Percentiles rank a stretch among this genome's conserved stretches.
These are phyloP conservation scores for Sphaerodactylus townsendi DNA, from an alignment of 2,113 vertebrate species.

Conservation along the genomic window DNA sequence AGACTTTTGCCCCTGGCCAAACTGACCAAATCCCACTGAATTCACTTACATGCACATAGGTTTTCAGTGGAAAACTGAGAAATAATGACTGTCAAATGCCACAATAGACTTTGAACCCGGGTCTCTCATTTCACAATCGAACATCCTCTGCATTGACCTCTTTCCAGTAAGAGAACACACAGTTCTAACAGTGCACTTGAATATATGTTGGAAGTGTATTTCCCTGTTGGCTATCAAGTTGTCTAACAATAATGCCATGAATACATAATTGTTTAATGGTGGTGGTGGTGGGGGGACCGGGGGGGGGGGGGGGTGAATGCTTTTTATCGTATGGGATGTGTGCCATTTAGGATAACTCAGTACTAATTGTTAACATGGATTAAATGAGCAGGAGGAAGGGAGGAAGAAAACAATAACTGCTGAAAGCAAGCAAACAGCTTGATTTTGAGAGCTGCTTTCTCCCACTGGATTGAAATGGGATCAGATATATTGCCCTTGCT, in stretches of 20 bases:
- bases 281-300: constrained; percentile 46
- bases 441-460: constrained; percentile 47
- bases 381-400: constrained; percentile 26
- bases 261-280: constrained; percentile 71
- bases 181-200: constrained; percentile 45
- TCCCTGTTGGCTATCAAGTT: constrained; percentile 61
- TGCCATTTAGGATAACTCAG: constrained; percentile 51
- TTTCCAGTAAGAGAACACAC: constrained; percentile 36
- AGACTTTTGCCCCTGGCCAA: too few species aligned
- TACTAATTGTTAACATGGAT: constrained; percentile 58
- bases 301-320: background rate
- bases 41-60: too few species aligned
- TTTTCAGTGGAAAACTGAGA: background rate
- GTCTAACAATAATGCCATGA: constrained; percentile 69
- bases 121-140: background rate
- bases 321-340: constrained; percentile 62
- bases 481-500: constrained; percentile 27
- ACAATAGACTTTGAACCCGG: background rate
- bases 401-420: constrained; percentile 3
- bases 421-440: constrained; percentile 49
- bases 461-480: constrained; percentile 32
- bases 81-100: background rate
- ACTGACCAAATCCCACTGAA: too few species aligned
- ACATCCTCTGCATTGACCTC: background rate
- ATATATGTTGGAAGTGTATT: constrained; percentile 54